Base-by-base conservation (phyloP, 2,888 invertebrate species). In the Epistrophe grossulariae region DNA sequence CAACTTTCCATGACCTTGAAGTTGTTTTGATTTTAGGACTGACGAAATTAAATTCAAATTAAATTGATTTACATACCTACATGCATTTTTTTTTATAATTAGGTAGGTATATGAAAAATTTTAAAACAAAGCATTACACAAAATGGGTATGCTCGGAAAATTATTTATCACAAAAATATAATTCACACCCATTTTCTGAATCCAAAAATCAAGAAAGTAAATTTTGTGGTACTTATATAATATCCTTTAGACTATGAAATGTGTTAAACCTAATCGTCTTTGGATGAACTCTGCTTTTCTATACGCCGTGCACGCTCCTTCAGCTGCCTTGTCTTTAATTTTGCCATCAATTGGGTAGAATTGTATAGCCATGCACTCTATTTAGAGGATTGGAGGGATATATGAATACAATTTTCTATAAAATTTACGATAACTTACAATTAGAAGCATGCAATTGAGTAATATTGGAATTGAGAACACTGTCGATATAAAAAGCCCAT, bases 391-490 rank as follows among this genome's bases (percentile, higher is more conserved):
- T 31, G 1, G 28, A 28, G 9, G n/a, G 15, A 31, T 0, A 15
- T 24, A 85, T 74, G 66, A 74, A 43, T 8, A 19, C 4, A 15
- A 43, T 13, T 28, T 15, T 43, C n/a, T 4, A 7, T n/a, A 17
- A 0, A 2, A 40, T 38, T 5, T n/a, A 40, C 55, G 40, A 70
- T 77, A 90, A 96, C 97, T 96, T 94, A 98, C 98, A 95, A 98
- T 97, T 95, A 98, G 96, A 88, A 98, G 94, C 96, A 98, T 97
- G 92, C 98, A 98, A 93, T 98, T 98, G 72, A 98, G 94, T 79
- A 98, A 94, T 90, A 98, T 96, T 28, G 98, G 98, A 91, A 97
- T 96, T n/a, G 98, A 98, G 93, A 98, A 98, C 28, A 98, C 97
- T 13, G 98, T 95, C 0, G 98, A 98, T 94, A 98, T 98, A 92